Conservation (phyloP, 2,113 vertebrate genomes). For the Hippocampus guttulatus region DNA sequence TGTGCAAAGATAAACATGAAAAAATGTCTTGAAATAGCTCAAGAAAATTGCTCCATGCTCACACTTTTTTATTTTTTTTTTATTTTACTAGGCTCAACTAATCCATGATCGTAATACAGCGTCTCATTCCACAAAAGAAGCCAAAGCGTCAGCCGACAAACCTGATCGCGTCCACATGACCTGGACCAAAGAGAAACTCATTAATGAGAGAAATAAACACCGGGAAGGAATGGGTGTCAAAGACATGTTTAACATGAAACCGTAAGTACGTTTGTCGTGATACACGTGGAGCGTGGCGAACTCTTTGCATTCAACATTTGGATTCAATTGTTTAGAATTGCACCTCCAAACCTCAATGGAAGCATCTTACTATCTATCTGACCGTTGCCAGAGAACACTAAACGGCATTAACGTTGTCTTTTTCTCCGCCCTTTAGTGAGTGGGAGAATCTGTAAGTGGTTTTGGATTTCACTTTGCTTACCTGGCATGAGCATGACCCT, state of each 20-base stretch:
- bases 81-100: constrained; percentile 77
- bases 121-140: constrained; percentile 61
- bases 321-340: neutral
- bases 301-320: neutral
- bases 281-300: neutral
- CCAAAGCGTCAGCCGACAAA: constrained; percentile 42
- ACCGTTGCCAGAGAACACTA: too few species aligned
- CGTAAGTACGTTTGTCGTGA: constrained; percentile 76
- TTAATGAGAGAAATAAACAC: constrained; percentile 77
- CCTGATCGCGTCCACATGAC: constrained; percentile 90
- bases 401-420: constrained; percentile 46
- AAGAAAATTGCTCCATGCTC: neutral
- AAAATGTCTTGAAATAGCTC: neutral
- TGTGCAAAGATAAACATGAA: neutral
- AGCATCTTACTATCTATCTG: neutral
- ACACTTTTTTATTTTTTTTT: neutral
- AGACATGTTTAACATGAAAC: constrained; percentile 92
- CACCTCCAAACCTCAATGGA: neutral
- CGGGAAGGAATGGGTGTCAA: constrained; percentile 78
- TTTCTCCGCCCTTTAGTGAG: constrained; percentile 75
- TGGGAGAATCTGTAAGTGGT: constrained; percentile 94
- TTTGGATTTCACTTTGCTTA: constrained; percentile 24
- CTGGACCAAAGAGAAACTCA: constrained; percentile 93
- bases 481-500: constrained; percentile 9
- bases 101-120: constrained; percentile 89